Evolutionary conservation across 2,113 vertebrate genomes (phyloP), one percentile per base, ranked within the genome.

Genomic region (Peromyscus californicus): DNA sequence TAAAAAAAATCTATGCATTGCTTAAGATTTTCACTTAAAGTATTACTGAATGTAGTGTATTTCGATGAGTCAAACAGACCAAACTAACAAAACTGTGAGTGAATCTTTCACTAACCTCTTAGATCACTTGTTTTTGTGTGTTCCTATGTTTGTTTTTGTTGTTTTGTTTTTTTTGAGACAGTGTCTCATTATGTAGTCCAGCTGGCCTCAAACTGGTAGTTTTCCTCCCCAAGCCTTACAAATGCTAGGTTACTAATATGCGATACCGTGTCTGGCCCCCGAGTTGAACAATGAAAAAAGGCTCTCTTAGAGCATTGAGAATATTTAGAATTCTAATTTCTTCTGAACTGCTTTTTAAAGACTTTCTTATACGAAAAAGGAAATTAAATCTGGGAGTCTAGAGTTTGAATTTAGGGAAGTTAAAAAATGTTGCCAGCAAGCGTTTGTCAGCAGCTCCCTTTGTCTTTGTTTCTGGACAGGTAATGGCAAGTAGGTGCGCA

Each of bases 1-100:
- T 74, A 91, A 36, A 42, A 65, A 80, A n/a, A 63, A 72, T 88
- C 33, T 31, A 16, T 42, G 85, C 22, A n/a, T 51, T 75, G 72
- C 67, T 88, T 21, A 63, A 91, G n/a, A 94, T 48, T 85, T 26
- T 96, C 79, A 92, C 7, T 54, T 89, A 93, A 88, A 78, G 19
- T 90, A 21, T 93, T 95, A 6, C 4, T 42, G 33, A 89, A 61
- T 89, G 69, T 3, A 9, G 1, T 92, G 31, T 26, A 59, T 93
- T 93, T 89, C 59, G 94, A 63, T 78, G 48, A 88, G 36, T 21
- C 31, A 63, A 29, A 85, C 26, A 95, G 93, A 75, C 67, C 19
- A 91, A 97, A 95, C 76, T 51, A 91, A 93, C 24, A 31, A 88
- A 42, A 2, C n/a, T 7, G 19, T 45, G 54, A 39, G 13, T 54